Evolutionary conservation across 2,113 vertebrate species (phyloP), one percentile per base, ranked within the genome.

Genomic region (Oenanthe melanoleuca): DNA sequence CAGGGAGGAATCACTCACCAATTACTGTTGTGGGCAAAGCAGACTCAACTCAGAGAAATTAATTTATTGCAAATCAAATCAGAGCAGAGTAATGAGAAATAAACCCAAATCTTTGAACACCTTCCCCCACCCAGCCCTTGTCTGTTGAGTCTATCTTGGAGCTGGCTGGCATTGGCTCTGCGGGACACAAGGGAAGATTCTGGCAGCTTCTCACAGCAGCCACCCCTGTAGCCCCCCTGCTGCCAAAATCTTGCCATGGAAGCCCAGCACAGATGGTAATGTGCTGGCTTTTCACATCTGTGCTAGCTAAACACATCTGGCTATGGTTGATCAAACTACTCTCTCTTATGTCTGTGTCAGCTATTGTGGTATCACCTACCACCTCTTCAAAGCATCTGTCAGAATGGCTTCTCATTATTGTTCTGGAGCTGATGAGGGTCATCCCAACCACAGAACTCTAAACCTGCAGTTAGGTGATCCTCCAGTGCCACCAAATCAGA

Each of bases 111-210:
- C 20, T 13, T 60, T 45, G 56, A 60, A 60, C 33, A 38, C 21
- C 37, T 88, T 44, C 6, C 2, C 17, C 3, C 4, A 57, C 6
- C 21, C 29, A 19, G 47, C 13, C 31, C 9, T 33, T 47, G 26
- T 38, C 13, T 1, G 2, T 37, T 1, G 0, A 12, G 20, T 61
- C 20, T 1, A 0, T 37, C n/a, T 42, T 42, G 57, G 11, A 86
- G 31, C 31, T 0, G 0, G 1, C 44, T 74, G 71, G 23, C 55
- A 38, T 28, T 69, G 71, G 17, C 45, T 90, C 8, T 50, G 2
- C n/a, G 1, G 1, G 67, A n/a, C n/a, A 52, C 0, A 0, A 3
- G 11, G 16, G 17, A 86, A 78, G 20, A 10, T 80, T 60, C 72
- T 28, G 31, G 28, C 42, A 88, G 7, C 44, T 73, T 53, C 60